A percentile compares a stretch with the other conserved stretches of the same genome.
These are phyloP conservation scores for Ditylenchus weischeri DNA, from an alignment of 2,888 invertebrate species.

Conservation along the genomic window DNA sequence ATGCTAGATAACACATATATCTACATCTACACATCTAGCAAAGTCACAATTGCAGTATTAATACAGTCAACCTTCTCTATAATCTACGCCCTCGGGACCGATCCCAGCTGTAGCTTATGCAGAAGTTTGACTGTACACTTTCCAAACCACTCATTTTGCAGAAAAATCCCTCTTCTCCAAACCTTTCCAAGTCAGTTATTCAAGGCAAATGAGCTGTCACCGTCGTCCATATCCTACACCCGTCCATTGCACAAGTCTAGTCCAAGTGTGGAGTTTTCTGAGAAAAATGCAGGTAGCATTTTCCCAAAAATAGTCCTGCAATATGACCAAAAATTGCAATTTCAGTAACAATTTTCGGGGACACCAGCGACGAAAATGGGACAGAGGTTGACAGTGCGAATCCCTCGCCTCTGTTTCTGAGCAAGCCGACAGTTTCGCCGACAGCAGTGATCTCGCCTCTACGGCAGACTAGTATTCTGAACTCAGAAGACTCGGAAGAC, in stretches of 20 bases:
- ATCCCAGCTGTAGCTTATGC: too few species aligned
- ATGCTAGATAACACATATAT: too few species aligned
- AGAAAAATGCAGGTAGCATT: constrained; percentile 13
- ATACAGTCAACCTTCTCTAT: too few species aligned
- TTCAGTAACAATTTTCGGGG: constrained; percentile 55
- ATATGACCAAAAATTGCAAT: background rate
- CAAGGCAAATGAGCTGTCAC: too few species aligned
- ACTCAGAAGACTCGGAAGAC: constrained; percentile 22
- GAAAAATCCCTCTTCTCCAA: too few species aligned
- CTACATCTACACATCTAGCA: too few species aligned
- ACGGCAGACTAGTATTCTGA: constrained; percentile 46
- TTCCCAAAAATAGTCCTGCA: background rate
- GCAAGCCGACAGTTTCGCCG: background rate
- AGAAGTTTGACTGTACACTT: too few species aligned
- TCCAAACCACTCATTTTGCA: too few species aligned
- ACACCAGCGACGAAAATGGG: constrained; percentile 54
- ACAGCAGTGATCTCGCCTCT: constrained; percentile 27
- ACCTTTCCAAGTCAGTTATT: too few species aligned
- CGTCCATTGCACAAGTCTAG: background rate
- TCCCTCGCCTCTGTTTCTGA: background rate
- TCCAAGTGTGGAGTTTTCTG: constrained; percentile 56
- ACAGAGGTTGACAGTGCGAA: constrained; percentile 46
- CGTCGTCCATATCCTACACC: too few species aligned
- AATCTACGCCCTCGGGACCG: too few species aligned
- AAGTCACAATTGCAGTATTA: too few species aligned